A percentile compares a stretch with the other conserved stretches of the same genome.
These are phyloP conservation scores for Catostylus mosaicus DNA, from an alignment of 30 jellyfish, hydroid and myxozoan genomes.

Conservation along the genomic window DNA sequence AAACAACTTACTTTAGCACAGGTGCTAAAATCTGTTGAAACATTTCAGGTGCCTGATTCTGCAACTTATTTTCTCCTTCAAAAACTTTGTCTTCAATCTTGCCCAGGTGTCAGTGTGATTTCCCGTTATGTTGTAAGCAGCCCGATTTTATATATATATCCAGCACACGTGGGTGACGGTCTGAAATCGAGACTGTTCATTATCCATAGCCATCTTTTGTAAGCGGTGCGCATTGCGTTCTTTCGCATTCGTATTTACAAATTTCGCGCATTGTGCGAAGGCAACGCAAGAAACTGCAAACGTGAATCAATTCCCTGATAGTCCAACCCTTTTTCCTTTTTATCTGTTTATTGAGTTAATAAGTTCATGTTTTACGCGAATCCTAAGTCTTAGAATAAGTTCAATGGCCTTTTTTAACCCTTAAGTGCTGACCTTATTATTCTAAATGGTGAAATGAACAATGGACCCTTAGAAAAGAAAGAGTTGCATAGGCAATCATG, in stretches of 20 bases:
- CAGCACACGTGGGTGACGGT: slow-evolving; percentile 43
- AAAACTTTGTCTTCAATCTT: not conserved
- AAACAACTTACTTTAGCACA: slow-evolving; percentile 16
- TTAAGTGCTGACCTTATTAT: not conserved
- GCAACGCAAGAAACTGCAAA: no score
- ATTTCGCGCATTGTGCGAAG: no score
- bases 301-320: no score
- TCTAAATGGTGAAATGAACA: not conserved
- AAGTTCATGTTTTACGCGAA: no score
- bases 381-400: not conserved
- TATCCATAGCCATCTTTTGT: not conserved
- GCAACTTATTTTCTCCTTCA: not conserved
- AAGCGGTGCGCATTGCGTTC: not conserved
- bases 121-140: not conserved
- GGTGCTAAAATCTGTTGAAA: slow-evolving; percentile 28
- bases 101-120: slow-evolving; percentile 15
- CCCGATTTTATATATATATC: slow-evolving; percentile 8
- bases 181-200: slow-evolving; percentile 27
- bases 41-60: slow-evolving; percentile 38
- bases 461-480: not conserved
- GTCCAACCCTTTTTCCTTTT: no score
- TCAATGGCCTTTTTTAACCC: not conserved
- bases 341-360: no score
- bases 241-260: no score
- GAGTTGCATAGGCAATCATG: not conserved